Conservation (phyloP, 2,797 vertebrate genomes). For the Ctenochaetus hawaiiensis region DNA sequence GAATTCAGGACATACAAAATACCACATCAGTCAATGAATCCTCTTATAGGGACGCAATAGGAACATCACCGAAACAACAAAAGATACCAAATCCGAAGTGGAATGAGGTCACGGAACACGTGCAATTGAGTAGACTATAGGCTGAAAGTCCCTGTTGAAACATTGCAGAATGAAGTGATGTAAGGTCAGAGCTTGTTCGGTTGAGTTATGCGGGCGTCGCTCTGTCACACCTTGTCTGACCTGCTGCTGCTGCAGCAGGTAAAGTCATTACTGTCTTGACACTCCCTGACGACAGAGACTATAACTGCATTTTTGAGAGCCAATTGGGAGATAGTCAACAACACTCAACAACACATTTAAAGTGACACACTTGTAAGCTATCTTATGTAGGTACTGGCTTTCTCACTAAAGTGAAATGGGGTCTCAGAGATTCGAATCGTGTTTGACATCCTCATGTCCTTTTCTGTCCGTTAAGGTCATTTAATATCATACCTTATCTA, state of each 20-base stretch:
- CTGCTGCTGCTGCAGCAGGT: slow-evolving; percentile 57
- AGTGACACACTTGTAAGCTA: slow-evolving; percentile 16
- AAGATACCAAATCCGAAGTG: background rate
- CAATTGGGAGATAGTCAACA: slow-evolving; percentile 1
- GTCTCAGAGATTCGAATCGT: slow-evolving; percentile 9
- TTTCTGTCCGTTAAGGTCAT: slow-evolving; percentile 4
- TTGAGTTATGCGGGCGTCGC: slow-evolving; percentile 17
- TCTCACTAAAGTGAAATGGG: background rate
- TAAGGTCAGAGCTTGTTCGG: slow-evolving; percentile 62
- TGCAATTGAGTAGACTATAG: background rate
- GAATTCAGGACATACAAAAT: slow-evolving; percentile 7
- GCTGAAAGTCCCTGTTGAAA: slow-evolving; percentile 25
- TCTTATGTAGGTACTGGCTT: slow-evolving; percentile 3
- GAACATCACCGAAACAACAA: background rate
- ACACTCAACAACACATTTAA: slow-evolving; percentile 1
- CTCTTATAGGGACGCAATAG: background rate
- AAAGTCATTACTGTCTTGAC: slow-evolving; percentile 17
- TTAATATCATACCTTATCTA: background rate
- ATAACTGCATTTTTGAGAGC: background rate
- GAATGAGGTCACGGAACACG: slow-evolving; percentile 7
- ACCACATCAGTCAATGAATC: slow-evolving; percentile 17
- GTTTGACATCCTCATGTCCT: slow-evolving; percentile 24
- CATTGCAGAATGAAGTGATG: slow-evolving; percentile 43
- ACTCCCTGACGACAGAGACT: slow-evolving; percentile 5
- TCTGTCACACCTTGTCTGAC: slow-evolving; percentile 53